phyloP scores from a whole-genome alignment of 2,888 invertebrate genomes.

The Sicus ferrugineus region DNA sequence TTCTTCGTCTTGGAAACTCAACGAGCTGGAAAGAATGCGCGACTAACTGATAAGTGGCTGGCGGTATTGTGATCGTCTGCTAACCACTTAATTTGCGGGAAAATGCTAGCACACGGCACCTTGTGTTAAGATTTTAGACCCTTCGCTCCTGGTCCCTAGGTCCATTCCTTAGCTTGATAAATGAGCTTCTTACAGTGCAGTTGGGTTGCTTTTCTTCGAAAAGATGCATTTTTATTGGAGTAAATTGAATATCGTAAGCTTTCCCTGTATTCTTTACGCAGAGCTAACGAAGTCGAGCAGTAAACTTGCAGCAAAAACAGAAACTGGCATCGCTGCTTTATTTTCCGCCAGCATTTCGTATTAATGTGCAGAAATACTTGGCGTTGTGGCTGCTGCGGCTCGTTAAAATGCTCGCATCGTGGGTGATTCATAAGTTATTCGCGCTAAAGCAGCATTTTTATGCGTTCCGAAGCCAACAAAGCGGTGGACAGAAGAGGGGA shows the following conservation, averaged over 20 bases:
- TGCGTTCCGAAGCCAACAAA: conserved; percentile 6
- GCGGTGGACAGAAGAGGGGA: not conserved
- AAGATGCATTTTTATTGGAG: too few species aligned
- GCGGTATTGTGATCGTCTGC: too few species aligned
- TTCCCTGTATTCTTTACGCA: too few species aligned
- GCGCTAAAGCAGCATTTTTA: conserved; percentile 15
- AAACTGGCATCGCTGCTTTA: not conserved
- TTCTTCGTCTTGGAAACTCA: not conserved
- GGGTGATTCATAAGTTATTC: conserved; percentile 27
- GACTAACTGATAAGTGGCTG: not conserved
- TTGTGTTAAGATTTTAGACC: too few species aligned
- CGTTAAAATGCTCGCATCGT: conserved; percentile 9
- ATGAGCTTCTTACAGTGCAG: too few species aligned
- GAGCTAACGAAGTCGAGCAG: too few species aligned
- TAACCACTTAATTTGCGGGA: not conserved
- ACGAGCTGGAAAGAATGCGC: not conserved
- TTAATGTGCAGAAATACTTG: not conserved
- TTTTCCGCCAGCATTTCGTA: not conserved
- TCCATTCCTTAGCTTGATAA: too few species aligned
- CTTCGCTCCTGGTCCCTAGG: too few species aligned
- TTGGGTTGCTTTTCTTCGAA: too few species aligned
- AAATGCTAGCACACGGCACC: too few species aligned
- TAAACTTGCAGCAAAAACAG: too few species aligned
- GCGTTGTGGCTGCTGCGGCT: not conserved
- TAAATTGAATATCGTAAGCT: too few species aligned